Base-by-base conservation (phyloP, 2,888 invertebrate genomes). In the Nemurella pictetii region DNA sequence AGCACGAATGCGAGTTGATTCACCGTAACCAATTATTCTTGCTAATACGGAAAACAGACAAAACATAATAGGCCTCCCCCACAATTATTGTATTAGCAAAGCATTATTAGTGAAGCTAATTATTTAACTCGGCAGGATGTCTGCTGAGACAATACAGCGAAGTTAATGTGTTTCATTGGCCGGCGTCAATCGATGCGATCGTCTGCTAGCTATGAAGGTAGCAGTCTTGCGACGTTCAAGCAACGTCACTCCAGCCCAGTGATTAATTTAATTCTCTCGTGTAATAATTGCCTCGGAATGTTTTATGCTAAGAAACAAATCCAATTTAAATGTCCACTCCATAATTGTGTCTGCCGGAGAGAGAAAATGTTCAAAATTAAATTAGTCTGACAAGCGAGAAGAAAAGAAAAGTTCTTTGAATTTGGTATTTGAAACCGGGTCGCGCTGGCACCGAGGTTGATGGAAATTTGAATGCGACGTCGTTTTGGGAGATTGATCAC, bases 281-380 rank as follows among this genome's bases (percentile, higher is more conserved):
- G 15, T 55, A 55, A 55, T 55, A 55, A 55, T 55, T 55, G 55
- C 55, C 55, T 12, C 55, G 9, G 55, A 55, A 55, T 55, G 55
- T 55, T 7, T 20, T 2, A 7, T 12, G 55, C 28, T 75, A 75
- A 28, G 28, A 75, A 75, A 75, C 28, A 75, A 75, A 75, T 75
- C 75, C 28, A 75, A 75, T 75, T 75, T 75, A 75, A 28, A 75
- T 28, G 28, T 75, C 75, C 75, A 75, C 75, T 75, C 28, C 75
- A 75, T 75, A 75, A 27, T 75, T 27, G 26, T 75, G 75, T 75
- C 27, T 55, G 20, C 55, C 55, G 5, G 55, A 28, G 26, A 27
- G 75, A 12, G 75, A 75, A 75, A 26, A 75, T 55, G 55, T 26
- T 75, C 28, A 4, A 75, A 75, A 75, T 75, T 75, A 75, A 75